phyloP scores from a whole-genome alignment of 2,113 vertebrate species.

The Dicaeum eximium region DNA sequence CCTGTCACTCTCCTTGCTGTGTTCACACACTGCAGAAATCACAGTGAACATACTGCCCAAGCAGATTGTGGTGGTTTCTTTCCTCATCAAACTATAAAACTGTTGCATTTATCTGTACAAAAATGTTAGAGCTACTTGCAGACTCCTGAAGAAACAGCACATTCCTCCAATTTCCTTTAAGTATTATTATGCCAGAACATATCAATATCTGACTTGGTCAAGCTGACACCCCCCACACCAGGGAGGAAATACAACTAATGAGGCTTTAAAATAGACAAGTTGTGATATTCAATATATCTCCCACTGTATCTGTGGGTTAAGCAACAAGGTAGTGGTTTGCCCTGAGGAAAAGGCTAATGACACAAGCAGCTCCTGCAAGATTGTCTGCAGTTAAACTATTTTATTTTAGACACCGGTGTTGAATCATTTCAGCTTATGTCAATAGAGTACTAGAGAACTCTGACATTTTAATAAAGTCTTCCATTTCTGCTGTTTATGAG shows the following conservation, averaged over 20 bases:
- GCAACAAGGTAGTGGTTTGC: not conserved
- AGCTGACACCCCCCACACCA: not conserved
- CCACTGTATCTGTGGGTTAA: not conserved
- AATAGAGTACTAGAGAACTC: not conserved
- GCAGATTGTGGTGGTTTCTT: constrained; percentile 42
- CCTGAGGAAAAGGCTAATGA: not conserved
- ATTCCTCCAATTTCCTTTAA: not conserved
- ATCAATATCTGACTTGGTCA: not conserved
- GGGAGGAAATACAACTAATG: not conserved
- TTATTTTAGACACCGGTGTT: not conserved
- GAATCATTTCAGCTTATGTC: not conserved
- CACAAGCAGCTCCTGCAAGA: not conserved
- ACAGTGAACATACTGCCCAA: constrained; percentile 11
- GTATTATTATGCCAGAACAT: not conserved
- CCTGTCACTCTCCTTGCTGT: not conserved
- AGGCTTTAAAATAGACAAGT: not conserved
- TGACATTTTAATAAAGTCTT: not conserved
- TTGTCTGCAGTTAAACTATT: not conserved
- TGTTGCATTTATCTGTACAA: constrained; percentile 9
- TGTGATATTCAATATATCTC: not conserved
- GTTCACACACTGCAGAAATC: constrained; percentile 45
- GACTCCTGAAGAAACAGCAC: not conserved
- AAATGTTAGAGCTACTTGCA: constrained; percentile 9
- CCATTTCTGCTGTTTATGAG: not conserved
- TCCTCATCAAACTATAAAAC: constrained; percentile 1